These are phyloP conservation scores for Narcine bancroftii DNA, from an alignment of 2,113 vertebrate species.

Conservation along the genomic window DNA sequence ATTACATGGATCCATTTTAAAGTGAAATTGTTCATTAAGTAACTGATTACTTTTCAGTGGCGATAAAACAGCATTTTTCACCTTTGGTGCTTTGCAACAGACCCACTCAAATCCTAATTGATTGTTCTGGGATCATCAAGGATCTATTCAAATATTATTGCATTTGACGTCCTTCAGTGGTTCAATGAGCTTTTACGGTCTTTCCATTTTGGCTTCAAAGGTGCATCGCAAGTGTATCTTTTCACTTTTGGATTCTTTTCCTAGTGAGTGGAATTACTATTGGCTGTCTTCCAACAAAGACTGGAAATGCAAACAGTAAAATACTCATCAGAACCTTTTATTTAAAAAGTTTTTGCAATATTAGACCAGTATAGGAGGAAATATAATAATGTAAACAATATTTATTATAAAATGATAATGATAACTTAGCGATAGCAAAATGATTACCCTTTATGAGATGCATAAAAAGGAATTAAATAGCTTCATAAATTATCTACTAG, in stretches of 20 bases:
- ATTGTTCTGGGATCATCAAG: conserved; percentile 77
- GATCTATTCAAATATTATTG: conserved; percentile 83
- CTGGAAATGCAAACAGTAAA: conserved; percentile 2
- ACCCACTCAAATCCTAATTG: conserved; percentile 76
- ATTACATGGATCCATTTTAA: background rate
- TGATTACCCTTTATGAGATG: conserved; percentile 21
- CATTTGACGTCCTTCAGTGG: conserved; percentile 77
- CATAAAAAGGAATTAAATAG: conserved; percentile 22
- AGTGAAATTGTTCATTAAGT: conserved; percentile 60
- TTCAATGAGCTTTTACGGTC: conserved; percentile 75
- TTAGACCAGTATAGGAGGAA: background rate
- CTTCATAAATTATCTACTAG: conserved; percentile 34
- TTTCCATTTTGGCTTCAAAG: conserved; percentile 66
- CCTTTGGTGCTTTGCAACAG: conserved; percentile 69
- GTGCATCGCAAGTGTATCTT: conserved; percentile 60
- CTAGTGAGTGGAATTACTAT: background rate
- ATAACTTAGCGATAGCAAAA: conserved; percentile 33
- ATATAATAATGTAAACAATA: conserved; percentile 31
- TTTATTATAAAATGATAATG: conserved; percentile 30
- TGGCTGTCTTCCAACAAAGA: background rate
- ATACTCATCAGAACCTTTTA: conserved; percentile 1
- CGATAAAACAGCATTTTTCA: conserved; percentile 63
- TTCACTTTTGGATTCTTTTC: conserved; percentile 44
- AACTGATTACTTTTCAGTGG: conserved; percentile 58
- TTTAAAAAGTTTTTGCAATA: background rate